These are phyloP conservation scores for Teleogryllus oceanicus DNA, from an alignment of 2,888 invertebrate species.

Conservation along the genomic window DNA sequence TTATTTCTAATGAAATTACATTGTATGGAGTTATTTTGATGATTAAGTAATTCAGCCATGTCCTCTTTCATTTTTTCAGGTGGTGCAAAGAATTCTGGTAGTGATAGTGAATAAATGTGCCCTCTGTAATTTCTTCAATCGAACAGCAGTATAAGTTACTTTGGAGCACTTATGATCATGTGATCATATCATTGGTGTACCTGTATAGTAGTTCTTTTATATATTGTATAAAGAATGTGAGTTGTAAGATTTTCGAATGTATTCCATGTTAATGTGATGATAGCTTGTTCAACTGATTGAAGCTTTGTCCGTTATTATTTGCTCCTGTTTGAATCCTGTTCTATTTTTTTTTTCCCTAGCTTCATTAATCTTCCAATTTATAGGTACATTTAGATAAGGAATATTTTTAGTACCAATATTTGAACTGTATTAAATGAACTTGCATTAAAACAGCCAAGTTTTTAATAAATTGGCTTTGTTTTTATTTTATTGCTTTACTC, in stretches of 20 bases:
- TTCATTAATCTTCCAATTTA: not conserved
- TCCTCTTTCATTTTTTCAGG: not conserved
- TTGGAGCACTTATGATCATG: not conserved
- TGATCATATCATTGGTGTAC: not conserved
- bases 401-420: not conserved
- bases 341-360: not conserved
- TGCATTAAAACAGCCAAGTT: not conserved
- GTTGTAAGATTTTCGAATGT: not conserved
- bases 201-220: conserved; percentile 1
- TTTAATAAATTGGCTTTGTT: not conserved
- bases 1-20: too few species aligned
- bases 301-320: not conserved
- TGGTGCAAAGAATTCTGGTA: conserved; percentile 22
- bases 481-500: too few species aligned
- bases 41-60: too few species aligned
- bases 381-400: not conserved
- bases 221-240: not conserved
- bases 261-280: too few species aligned
- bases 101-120: conserved; percentile 22
- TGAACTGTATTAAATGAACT: not conserved
- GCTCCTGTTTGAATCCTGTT: not conserved
- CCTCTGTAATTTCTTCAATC: not conserved
- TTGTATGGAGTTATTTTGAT: too few species aligned
- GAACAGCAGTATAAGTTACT: not conserved
- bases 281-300: not conserved